phyloP scores from a whole-genome alignment of 2,888 invertebrate species.

The Monochamus alternatus region DNA sequence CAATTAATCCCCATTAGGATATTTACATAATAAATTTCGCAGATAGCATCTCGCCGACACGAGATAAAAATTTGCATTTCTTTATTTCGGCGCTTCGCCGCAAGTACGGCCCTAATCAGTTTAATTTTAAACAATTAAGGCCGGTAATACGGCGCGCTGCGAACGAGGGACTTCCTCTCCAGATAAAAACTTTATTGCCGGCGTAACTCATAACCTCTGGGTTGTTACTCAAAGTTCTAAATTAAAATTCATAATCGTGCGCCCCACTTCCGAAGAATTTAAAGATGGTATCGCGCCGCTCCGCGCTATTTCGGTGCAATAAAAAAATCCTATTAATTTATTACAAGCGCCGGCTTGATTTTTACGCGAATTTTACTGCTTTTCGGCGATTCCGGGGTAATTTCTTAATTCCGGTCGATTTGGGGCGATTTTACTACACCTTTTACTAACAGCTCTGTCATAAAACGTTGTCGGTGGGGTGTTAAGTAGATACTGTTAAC shows the following conservation, averaged over 20 bases:
- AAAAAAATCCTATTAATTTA: conserved; percentile 31
- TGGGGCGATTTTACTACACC: background rate
- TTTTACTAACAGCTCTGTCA: background rate
- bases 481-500: too few species aligned
- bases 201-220: conserved; percentile 48
- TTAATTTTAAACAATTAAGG: conserved; percentile 46
- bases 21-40: conserved; percentile 17
- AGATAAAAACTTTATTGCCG: conserved; percentile 53
- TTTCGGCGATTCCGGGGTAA: background rate
- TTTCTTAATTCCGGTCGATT: background rate
- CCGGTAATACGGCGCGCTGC: conserved; percentile 37
- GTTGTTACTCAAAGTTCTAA: conserved; percentile 51
- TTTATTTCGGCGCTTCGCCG: conserved; percentile 14
- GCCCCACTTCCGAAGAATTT: conserved; percentile 46
- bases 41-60: conserved; percentile 13
- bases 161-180: conserved; percentile 48
- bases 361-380: background rate
- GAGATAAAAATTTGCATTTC: conserved; percentile 32
- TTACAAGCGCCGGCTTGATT: background rate
- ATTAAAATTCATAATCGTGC: conserved; percentile 55
- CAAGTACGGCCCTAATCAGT: conserved; percentile 18
- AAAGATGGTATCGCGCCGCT: conserved; percentile 44
- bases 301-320: conserved; percentile 22
- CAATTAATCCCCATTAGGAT: conserved; percentile 5
- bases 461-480: too few species aligned